Conservation (phyloP, 2,797 vertebrate species). For the Zenarchopterus dispar region DNA sequence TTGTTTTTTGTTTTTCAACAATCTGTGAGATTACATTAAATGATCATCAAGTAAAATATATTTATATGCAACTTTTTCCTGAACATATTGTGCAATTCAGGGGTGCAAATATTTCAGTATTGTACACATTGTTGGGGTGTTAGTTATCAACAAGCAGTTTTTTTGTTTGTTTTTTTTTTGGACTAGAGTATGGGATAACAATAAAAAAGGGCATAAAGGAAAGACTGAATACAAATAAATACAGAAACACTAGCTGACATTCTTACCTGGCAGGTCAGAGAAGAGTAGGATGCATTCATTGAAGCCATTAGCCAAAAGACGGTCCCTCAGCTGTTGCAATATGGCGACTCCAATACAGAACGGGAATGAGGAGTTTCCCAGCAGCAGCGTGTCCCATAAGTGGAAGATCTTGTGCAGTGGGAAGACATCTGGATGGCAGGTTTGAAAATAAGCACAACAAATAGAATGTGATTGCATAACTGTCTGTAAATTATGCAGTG, state of each 20-base stretch:
- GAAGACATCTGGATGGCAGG: constrained; percentile 71
- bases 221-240: not conserved
- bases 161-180: no score
- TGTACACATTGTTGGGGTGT: no score
- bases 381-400: constrained; percentile 95
- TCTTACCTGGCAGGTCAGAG: constrained; percentile 96
- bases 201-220: not conserved
- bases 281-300: constrained; percentile 99
- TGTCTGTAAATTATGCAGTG: no score
- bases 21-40: no score
- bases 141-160: no score
- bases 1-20: no score
- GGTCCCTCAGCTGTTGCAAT: constrained; percentile 93
- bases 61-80: no score
- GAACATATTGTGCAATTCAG: no score
- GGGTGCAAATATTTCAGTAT: no score
- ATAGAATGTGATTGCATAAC: constrained; percentile 12
- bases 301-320: constrained; percentile 96
- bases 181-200: no score
- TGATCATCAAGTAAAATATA: no score
- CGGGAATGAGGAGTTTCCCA: constrained; percentile 97
- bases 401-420: constrained; percentile 99
- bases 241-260: not conserved
- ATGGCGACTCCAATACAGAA: constrained; percentile 99
- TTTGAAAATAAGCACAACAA: constrained; percentile 35